These are phyloP conservation scores for Phyllopteryx taeniolatus DNA, from an alignment of 2,113 vertebrate species.

Conservation along the genomic window DNA sequence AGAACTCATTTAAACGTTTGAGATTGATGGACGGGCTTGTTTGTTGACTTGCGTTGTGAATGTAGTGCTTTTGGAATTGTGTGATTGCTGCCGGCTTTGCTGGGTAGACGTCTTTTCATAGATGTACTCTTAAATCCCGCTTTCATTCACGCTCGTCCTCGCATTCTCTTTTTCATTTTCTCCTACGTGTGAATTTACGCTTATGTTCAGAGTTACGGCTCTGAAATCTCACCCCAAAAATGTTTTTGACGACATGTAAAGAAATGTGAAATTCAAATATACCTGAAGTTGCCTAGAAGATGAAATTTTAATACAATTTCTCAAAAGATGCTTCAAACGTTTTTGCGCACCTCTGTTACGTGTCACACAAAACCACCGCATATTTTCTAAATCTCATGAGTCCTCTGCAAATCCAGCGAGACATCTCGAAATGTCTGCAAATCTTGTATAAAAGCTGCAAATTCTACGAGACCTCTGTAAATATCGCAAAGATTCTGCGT, in stretches of 20 bases:
- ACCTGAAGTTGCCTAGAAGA: background rate
- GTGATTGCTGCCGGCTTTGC: constrained; percentile 11
- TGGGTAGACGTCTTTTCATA: constrained; percentile 21
- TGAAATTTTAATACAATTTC: background rate
- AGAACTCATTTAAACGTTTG: constrained; percentile 53
- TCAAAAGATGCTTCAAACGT: background rate
- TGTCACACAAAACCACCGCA: too few relatives aligned
- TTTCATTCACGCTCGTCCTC: background rate
- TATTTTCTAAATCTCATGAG: too few relatives aligned
- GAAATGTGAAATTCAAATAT: background rate
- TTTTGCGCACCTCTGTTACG: background rate
- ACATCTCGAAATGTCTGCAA: background rate
- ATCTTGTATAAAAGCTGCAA: too few relatives aligned
- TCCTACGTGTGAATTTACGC: background rate
- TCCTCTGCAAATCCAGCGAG: background rate
- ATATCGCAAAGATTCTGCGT: too few relatives aligned
- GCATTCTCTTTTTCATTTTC: background rate
- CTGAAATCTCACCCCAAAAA: background rate
- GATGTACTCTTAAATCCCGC: background rate
- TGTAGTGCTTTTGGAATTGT: constrained; percentile 8
- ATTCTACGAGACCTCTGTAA: too few relatives aligned
- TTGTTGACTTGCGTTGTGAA: constrained; percentile 23
- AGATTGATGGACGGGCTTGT: constrained; percentile 16
- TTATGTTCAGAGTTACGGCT: background rate
- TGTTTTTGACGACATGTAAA: background rate